Percentiles rank a stretch among this genome's conserved stretches.
Conservation (phyloP, 37 sponge, comb jelly and placozoan species). For the Ephydatia muelleri region DNA sequence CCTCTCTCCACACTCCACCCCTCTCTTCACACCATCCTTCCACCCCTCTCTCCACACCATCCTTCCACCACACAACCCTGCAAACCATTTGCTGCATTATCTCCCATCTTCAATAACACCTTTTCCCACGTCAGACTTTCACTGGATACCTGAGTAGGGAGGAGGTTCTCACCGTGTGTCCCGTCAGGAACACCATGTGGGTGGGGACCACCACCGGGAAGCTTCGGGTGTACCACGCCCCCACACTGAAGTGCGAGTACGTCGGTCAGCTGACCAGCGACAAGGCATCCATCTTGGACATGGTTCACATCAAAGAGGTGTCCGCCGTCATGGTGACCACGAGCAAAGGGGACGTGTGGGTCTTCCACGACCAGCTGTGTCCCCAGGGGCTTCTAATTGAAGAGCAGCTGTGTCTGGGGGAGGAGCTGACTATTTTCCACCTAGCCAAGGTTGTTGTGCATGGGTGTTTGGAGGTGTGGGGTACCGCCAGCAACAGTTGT, state of each 20-base stretch:
- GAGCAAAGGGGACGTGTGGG: slow-evolving; percentile 31
- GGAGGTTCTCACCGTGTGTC: slow-evolving; percentile 65
- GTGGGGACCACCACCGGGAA: slow-evolving; percentile 58
- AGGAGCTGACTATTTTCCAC: slow-evolving; percentile 6
- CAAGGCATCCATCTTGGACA: slow-evolving; percentile 28
- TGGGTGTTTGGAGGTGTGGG: slow-evolving; percentile 58
- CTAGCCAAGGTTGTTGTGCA: slow-evolving; percentile 26
- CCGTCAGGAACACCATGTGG: slow-evolving; percentile 57
- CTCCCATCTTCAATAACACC: too few relatives aligned
- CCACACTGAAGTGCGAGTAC: slow-evolving; percentile 35
- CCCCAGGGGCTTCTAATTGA: background rate
- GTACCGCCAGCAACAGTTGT: slow-evolving; percentile 23
- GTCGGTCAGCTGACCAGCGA: slow-evolving; percentile 19
- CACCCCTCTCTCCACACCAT: too few relatives aligned
- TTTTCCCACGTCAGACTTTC: slow-evolving; percentile 29
- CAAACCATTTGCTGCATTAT: too few relatives aligned
- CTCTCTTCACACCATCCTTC: too few relatives aligned
- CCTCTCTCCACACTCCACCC: too few relatives aligned
- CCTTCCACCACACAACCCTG: too few relatives aligned
- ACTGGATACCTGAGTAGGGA: slow-evolving; percentile 49
- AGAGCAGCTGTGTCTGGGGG: background rate
- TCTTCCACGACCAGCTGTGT: slow-evolving; percentile 6
- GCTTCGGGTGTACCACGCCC: slow-evolving; percentile 55
- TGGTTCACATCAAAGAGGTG: slow-evolving; percentile 35
- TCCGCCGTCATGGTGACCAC: slow-evolving; percentile 38